Conservation (phyloP, 1,140 invertebrate genomes). For the Platyura marginata region DNA sequence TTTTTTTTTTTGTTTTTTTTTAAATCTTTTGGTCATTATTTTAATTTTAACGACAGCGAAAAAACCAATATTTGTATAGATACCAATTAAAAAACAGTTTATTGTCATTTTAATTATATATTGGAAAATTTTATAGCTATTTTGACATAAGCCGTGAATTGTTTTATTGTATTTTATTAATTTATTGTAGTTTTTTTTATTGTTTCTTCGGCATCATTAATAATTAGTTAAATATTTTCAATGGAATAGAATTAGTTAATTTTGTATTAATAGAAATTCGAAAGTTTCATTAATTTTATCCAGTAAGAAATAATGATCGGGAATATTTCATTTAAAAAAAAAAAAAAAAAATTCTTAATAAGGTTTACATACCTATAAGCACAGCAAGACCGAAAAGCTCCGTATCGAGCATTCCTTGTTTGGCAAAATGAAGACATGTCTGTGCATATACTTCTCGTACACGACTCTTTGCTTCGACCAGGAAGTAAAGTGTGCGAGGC, state of each 20-base stretch:
- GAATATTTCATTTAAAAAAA: neutral
- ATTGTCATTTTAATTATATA: neutral
- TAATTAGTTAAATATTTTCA: no score
- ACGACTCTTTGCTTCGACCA: conserved; percentile 55
- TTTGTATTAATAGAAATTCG: neutral
- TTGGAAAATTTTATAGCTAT: no score
- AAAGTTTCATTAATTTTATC: neutral
- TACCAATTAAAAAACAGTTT: neutral
- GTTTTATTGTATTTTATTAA: no score
- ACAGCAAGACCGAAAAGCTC: conserved; percentile 69
- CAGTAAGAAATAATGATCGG: neutral
- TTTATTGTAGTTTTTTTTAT: no score
- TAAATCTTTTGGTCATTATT: neutral
- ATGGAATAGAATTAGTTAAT: no score
- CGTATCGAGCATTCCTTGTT: conserved; percentile 60
- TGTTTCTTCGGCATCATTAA: no score
- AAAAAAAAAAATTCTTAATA: neutral
- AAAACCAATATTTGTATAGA: neutral
- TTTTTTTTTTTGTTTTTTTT: neutral
- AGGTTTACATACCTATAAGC: conserved; percentile 50
- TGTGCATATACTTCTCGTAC: conserved; percentile 67
- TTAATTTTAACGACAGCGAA: neutral
- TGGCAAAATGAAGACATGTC: conserved; percentile 55
- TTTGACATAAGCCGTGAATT: no score
- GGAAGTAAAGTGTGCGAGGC: conserved; percentile 25